Evolutionary conservation across 2,888 invertebrate genomes (phyloP).

Genomic region (Coenonympha arcania): DNA sequence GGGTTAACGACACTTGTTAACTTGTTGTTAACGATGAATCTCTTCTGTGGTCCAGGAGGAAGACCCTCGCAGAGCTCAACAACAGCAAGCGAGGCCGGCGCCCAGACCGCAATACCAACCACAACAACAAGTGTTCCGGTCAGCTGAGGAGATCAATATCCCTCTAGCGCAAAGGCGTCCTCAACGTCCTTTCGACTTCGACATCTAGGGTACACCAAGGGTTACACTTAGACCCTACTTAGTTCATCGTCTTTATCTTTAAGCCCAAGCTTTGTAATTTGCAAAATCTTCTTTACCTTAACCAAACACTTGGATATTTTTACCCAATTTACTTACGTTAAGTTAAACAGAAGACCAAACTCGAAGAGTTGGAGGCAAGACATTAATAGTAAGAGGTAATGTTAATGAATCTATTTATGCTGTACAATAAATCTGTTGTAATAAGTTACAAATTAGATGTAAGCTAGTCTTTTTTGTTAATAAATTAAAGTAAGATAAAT

Average conservation of each 20-base stretch:
- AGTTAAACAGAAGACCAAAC: neutral
- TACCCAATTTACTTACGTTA: neutral
- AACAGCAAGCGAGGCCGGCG: constrained; percentile 31
- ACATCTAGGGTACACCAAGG: constrained; percentile 43
- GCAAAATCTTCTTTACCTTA: constrained; percentile 10
- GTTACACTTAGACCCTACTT: constrained; percentile 3
- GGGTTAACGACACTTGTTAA: no score
- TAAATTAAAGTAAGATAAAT: constrained; percentile 42
- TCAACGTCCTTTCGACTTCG: constrained; percentile 63
- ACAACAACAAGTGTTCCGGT: constrained; percentile 83
- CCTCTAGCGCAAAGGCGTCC: constrained; percentile 87
- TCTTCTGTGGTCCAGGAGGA: constrained; percentile 40
- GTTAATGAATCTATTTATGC: constrained; percentile 56
- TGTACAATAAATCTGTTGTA: constrained; percentile 51
- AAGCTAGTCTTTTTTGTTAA: constrained; percentile 69
- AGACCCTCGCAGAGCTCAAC: constrained; percentile 45
- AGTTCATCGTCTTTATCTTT: constrained; percentile 12
- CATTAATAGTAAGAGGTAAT: constrained; percentile 35
- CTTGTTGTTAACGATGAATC: no score
- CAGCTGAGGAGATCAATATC: constrained; percentile 90
- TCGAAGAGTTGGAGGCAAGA: neutral
- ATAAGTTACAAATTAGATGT: constrained; percentile 72
- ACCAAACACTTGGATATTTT: neutral
- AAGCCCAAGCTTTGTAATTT: constrained; percentile 22
- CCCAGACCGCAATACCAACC: constrained; percentile 40